These are phyloP conservation scores for Crocidura indochinensis DNA, from an alignment of 2,797 vertebrate species.

Conservation along the genomic window DNA sequence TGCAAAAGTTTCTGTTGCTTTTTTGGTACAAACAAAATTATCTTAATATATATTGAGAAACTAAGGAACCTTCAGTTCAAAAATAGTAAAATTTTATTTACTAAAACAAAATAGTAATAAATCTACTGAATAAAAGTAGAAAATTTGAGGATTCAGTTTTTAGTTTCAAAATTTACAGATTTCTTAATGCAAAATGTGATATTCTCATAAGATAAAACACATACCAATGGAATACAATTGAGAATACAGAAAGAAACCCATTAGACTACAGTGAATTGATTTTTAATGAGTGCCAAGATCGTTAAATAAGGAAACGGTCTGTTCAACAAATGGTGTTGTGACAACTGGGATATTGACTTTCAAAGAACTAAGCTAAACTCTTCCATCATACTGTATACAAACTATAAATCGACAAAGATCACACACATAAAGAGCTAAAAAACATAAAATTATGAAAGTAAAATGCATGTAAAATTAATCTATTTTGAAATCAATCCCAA, in stretches of 20 bases:
- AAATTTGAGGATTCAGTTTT: neutral
- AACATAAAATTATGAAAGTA: no score
- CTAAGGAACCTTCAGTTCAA: neutral
- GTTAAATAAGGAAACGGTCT: neutral
- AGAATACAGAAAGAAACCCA: neutral
- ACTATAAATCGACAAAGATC: no score
- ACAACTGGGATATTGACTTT: neutral
- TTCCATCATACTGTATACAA: neutral
- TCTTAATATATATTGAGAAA: neutral
- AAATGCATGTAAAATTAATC: no score
- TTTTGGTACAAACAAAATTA: neutral
- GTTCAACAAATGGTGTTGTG: neutral
- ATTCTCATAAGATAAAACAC: neutral
- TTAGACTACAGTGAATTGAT: slow-evolving; percentile 8
- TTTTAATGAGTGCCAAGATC: neutral
- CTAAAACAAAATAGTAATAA: no score
- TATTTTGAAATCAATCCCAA: no score
- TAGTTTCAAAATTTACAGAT: slow-evolving; percentile 4
- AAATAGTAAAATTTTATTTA: neutral
- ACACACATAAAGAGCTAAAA: no score
- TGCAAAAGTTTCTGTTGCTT: neutral
- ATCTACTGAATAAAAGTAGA: neutral
- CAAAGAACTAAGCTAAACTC: neutral
- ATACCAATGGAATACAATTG: neutral
- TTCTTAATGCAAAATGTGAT: no score